Conservation (phyloP, 1,140 invertebrate species). For the Diorhabda sublineata region DNA sequence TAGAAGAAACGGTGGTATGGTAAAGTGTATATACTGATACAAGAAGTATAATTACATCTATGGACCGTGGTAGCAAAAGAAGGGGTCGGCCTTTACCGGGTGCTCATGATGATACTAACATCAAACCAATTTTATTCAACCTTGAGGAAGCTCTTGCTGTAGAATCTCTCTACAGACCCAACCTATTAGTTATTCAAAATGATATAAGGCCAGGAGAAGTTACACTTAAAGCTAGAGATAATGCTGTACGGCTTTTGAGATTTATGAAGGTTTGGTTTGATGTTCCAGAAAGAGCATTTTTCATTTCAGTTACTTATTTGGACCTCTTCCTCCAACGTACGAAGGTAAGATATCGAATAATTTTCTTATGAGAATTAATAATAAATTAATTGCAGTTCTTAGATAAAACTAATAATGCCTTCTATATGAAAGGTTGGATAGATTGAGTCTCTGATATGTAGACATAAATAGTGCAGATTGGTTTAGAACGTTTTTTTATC, state of each 20-base stretch:
- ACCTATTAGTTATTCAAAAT: constrained; percentile 25
- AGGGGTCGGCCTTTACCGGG: constrained; percentile 36
- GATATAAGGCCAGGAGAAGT: constrained; percentile 32
- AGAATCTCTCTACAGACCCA: constrained; percentile 30
- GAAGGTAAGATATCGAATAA: constrained; percentile 26
- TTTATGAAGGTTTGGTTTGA: constrained; percentile 35
- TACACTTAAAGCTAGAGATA: constrained; percentile 28
- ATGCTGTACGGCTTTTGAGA: constrained; percentile 28
- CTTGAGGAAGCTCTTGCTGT: constrained; percentile 32
- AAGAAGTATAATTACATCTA: constrained; percentile 20
- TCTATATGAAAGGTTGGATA: no score
- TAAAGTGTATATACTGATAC: constrained; percentile 21
- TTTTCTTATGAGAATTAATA: neutral
- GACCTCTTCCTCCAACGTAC: constrained; percentile 33
- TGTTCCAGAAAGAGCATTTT: constrained; percentile 30
- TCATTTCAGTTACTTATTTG: constrained; percentile 30
- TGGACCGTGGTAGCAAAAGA: constrained; percentile 33
- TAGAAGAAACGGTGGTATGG: constrained; percentile 29
- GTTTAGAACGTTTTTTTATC: no score
- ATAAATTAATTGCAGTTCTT: no score
- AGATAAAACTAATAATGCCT: no score
- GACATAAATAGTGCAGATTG: no score
- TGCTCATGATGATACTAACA: constrained; percentile 23
- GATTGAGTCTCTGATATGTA: no score
- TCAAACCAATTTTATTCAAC: constrained; percentile 31